Conservation (phyloP, 2,888 invertebrate species). For the Megaustenia siamemsis region DNA sequence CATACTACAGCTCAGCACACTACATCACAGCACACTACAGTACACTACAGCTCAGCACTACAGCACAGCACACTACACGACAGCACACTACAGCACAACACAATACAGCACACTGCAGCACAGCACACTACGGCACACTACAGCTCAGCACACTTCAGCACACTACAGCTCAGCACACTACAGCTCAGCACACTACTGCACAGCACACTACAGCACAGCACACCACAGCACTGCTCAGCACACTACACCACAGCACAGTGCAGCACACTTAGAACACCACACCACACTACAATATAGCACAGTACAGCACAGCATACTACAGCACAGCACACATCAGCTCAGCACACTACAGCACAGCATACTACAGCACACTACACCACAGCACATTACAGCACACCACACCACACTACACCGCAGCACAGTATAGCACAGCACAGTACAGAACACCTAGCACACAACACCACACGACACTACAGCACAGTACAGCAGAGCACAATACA, state of each 20-base stretch:
- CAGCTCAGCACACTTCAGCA: constrained; percentile 25
- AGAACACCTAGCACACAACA: too few species aligned
- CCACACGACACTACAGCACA: too few species aligned
- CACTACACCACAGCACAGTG: constrained; percentile 28
- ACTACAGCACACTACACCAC: constrained; percentile 18
- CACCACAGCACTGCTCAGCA: constrained; percentile 14
- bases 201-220: constrained; percentile 26
- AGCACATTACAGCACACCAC: too few species aligned
- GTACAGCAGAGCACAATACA: too few species aligned
- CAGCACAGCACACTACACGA: constrained; percentile 22
- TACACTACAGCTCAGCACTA: constrained; percentile 21
- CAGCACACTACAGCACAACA: constrained; percentile 11
- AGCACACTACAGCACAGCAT: background rate
- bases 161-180: constrained; percentile 11
- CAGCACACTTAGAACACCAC: constrained; percentile 15
- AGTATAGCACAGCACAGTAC: too few species aligned
- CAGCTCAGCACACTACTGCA: constrained; percentile 16
- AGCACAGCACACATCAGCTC: background rate
- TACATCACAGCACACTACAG: constrained; percentile 20
- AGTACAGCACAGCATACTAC: constrained; percentile 20
- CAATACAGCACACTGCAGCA: constrained; percentile 10
- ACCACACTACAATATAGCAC: constrained; percentile 4
- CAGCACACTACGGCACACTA: constrained; percentile 5
- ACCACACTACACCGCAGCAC: too few species aligned
- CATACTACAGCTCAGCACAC: background rate